Conservation (phyloP, 2,888 invertebrate species). For the Drosophila neutralis region DNA sequence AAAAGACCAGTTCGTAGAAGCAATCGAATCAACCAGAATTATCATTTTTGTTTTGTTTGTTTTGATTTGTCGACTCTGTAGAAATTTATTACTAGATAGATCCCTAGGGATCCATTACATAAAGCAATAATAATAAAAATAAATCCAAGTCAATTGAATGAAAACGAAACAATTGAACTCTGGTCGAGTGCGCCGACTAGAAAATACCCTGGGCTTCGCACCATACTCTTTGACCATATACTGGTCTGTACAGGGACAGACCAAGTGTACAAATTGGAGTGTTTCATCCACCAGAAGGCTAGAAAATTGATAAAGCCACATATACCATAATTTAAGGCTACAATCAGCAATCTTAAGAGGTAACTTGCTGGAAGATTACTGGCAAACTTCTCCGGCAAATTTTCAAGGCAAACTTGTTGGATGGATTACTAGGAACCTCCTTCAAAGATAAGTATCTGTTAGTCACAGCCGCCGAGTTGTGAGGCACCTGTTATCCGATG, state of each 20-base stretch:
- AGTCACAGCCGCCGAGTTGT: too few relatives aligned
- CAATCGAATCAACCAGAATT: not conserved
- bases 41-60: constrained; percentile 1
- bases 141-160: not conserved
- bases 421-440: not conserved
- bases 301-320: not conserved
- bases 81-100: constrained; percentile 9
- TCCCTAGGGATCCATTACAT: constrained; percentile 1
- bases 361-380: too few relatives aligned
- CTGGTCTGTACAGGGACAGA: too few relatives aligned
- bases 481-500: too few relatives aligned
- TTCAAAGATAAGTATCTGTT: not conserved
- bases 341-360: too few relatives aligned
- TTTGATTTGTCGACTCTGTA: not conserved
- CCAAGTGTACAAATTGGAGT: too few relatives aligned
- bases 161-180: not conserved
- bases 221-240: not conserved
- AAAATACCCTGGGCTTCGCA: not conserved
- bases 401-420: not conserved
- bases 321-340: not conserved
- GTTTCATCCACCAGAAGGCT: too few relatives aligned
- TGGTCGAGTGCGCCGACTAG: not conserved
- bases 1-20: not conserved
- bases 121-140: constrained; percentile 7
- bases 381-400: too few relatives aligned